These are phyloP conservation scores for Calycopis cecrops DNA, from an alignment of 1,140 invertebrate species.

Conservation along the genomic window DNA sequence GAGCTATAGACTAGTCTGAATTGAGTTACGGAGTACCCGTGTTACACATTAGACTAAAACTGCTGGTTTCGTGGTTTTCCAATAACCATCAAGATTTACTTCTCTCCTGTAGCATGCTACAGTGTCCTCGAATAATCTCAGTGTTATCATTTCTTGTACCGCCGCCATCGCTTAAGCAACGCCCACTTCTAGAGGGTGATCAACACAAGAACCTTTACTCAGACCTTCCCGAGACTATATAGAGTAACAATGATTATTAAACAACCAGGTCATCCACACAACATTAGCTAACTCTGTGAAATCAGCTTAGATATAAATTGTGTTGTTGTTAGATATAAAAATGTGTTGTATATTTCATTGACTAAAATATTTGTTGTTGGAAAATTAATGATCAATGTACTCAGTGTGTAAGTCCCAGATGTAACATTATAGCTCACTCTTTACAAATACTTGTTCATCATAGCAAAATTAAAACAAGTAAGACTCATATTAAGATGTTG, in stretches of 20 bases:
- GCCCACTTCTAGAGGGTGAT: conserved; percentile 55
- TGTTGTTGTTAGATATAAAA: not conserved
- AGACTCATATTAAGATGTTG: too few species aligned
- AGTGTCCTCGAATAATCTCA: conserved; percentile 43
- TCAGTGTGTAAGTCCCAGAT: conserved; percentile 67
- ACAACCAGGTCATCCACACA: conserved; percentile 4
- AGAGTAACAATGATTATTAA: conserved; percentile 43
- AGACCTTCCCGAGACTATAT: conserved; percentile 71
- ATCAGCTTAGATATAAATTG: not conserved
- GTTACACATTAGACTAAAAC: conserved; percentile 71
- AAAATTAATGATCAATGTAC: conserved; percentile 30
- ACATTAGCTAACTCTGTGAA: not conserved
- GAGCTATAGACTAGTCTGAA: conserved; percentile 73
- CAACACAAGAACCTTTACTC: conserved; percentile 58
- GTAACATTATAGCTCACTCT: conserved; percentile 67
- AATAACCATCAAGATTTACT: conserved; percentile 31
- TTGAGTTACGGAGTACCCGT: conserved; percentile 64
- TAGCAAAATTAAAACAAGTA: not conserved
- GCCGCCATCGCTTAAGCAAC: conserved; percentile 47
- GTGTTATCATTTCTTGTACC: conserved; percentile 55
- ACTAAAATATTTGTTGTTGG: not conserved
- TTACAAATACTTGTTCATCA: conserved; percentile 17
- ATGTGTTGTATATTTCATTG: too few species aligned
- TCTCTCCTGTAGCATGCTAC: conserved; percentile 39
- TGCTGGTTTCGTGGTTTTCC: conserved; percentile 58